phyloP scores from a whole-genome alignment of 2,797 vertebrate genomes.

The Gymnopithys bicolor region DNA sequence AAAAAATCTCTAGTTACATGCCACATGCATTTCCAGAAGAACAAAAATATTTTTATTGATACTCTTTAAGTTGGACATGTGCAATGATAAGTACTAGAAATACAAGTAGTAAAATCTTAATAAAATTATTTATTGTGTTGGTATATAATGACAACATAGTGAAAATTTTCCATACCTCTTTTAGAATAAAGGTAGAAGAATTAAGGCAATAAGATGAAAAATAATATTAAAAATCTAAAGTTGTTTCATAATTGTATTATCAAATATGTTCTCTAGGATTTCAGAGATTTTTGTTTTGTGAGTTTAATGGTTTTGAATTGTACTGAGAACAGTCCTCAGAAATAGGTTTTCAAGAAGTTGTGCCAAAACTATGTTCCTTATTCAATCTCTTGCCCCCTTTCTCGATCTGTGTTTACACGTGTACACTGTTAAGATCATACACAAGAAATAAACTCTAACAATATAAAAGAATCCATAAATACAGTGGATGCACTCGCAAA shows the following conservation, averaged over 20 bases:
- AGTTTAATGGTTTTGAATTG: not conserved
- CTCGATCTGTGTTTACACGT: not conserved
- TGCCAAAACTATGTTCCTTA: not conserved
- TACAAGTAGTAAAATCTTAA: not conserved
- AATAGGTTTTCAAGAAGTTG: not conserved
- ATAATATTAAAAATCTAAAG: not conserved
- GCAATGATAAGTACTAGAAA: not conserved
- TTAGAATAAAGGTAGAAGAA: not conserved
- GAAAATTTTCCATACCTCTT: not conserved
- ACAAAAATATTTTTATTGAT: not conserved
- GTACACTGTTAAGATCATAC: not conserved
- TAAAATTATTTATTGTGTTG: not conserved
- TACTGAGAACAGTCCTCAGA: not conserved
- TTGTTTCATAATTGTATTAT: not conserved
- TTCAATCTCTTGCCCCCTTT: not conserved
- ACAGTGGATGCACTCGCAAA: not conserved
- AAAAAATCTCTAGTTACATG: not conserved
- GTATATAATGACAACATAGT: not conserved
- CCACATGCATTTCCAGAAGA: not conserved
- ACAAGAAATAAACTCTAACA: not conserved
- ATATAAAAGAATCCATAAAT: not conserved
- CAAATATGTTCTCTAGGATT: accelerated
- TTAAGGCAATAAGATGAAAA: not conserved
- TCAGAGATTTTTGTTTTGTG: accelerated
- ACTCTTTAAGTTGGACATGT: not conserved